Evolutionary conservation across 2,888 invertebrate species (phyloP), one percentile per base, ranked within the genome.

Genomic region (Thecophora atra): DNA sequence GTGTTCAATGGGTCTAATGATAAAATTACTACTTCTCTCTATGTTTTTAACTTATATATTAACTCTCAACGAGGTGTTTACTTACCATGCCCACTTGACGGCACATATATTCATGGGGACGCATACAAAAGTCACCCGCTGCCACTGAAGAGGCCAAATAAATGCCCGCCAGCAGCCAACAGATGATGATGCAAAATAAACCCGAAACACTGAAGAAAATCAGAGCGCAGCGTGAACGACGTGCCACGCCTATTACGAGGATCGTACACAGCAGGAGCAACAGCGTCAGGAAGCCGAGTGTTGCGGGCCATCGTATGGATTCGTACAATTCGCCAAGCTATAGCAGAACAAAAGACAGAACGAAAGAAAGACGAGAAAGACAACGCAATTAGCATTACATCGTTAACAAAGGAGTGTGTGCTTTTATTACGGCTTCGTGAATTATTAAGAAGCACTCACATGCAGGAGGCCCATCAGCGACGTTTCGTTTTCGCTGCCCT

Each of bases 121-220:
- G 91, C 85, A 93, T 91, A 86, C 96, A 96, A 63, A 95, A 91
- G 87, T 95, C 95, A 69, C 94, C 94, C 58, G 93, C 89, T 70
- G 94, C 95, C 83, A 96, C 95, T 72, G 94, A 91, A 68, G 92
- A 91, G 74, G 94, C 94, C 79, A 96, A 89, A 87, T 97, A 95
- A 79, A 96, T 87, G 73, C 96, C 96, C 62, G 94, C 92, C 88
- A 95, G 91, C 82, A 95, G 89, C 94, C 96, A 97, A 79, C 95
- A 95, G 66, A 87, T 81, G 74, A 87, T 87, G 71, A 87, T 85
- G 75, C 86, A 86, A 77, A 87, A 86, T 63, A 94, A 88, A 52
- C 93, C 92, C 85, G 95, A 91, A 74, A 96, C 96, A 76, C 95
- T 95, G 80, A 96, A 95, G 89, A 94, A 92, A 82, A 97, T 93